Conservation (phyloP, 1,140 invertebrate species). For the Leptinotarsa undecemlineata region DNA sequence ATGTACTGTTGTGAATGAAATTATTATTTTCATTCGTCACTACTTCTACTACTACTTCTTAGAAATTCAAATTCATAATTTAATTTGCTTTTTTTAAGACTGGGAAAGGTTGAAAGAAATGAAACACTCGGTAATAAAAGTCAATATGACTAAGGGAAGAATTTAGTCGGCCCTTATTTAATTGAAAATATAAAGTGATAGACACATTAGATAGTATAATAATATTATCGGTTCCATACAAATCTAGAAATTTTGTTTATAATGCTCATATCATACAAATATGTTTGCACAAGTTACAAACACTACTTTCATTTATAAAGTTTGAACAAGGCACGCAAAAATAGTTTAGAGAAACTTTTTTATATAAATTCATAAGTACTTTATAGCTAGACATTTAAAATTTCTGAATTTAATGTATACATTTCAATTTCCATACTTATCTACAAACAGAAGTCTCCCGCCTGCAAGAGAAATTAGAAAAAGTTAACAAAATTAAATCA, state of each 20-base stretch:
- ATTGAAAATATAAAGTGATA: constrained; percentile 54
- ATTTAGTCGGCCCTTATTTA: constrained; percentile 50
- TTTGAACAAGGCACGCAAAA: constrained; percentile 52
- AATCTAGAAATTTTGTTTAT: constrained; percentile 51
- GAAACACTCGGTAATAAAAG: constrained; percentile 38
- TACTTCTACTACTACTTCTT: too few species aligned
- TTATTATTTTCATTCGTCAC: too few species aligned
- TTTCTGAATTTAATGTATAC: constrained; percentile 24
- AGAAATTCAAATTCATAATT: too few species aligned
- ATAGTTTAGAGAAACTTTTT: constrained; percentile 44
- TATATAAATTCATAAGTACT: constrained; percentile 37
- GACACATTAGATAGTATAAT: constrained; percentile 44
- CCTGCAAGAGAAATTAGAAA: constrained; percentile 41
- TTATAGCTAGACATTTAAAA: constrained; percentile 35
- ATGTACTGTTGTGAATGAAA: too few species aligned
- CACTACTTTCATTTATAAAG: constrained; percentile 43
- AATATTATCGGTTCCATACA: constrained; percentile 49
- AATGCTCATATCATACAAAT: constrained; percentile 41
- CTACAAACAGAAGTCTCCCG: constrained; percentile 34
- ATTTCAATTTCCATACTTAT: constrained; percentile 22
- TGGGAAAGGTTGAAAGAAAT: neutral
- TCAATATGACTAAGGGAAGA: constrained; percentile 53
- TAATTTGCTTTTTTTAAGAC: too few species aligned
- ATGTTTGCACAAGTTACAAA: constrained; percentile 43
- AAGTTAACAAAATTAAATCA: constrained; percentile 27